A percentile compares a stretch with the other conserved stretches of the same genome.
Evolutionary conservation across 92 coral and sea anemone genomes (phyloP).

Genomic region (Epizoanthus illoricatus): DNA sequence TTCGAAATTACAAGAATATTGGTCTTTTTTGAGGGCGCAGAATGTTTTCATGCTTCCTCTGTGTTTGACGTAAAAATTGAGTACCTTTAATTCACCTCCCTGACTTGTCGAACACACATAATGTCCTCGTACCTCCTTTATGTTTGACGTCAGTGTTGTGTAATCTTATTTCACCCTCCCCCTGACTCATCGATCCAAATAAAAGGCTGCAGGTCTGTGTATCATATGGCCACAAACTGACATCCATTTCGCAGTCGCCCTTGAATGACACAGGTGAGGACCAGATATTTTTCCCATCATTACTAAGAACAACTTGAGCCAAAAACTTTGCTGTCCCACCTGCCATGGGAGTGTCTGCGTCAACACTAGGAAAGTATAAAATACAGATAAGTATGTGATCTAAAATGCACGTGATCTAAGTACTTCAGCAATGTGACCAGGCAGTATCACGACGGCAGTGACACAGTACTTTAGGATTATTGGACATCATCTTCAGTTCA

Average conservation of each 20-base stretch:
- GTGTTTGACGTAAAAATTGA: conserved; percentile 25
- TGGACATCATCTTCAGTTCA: too few relatives aligned
- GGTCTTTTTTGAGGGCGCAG: not conserved
- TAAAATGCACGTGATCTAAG: too few relatives aligned
- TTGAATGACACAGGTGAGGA: conserved; percentile 81
- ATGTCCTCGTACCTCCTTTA: not conserved
- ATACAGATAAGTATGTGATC: too few relatives aligned
- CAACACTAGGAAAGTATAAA: not conserved
- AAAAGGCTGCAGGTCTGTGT: conserved; percentile 63
- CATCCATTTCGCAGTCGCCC: conserved; percentile 75
- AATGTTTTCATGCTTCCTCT: not conserved
- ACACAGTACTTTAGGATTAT: too few relatives aligned
- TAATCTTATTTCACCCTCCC: conserved; percentile 49
- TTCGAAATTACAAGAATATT: too few relatives aligned
- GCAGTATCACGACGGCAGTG: too few relatives aligned
- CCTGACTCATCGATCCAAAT: conserved; percentile 87
- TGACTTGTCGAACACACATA: conserved; percentile 39
- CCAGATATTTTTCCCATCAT: conserved; percentile 50
- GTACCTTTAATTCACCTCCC: conserved; percentile 49
- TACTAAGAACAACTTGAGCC: conserved; percentile 21
- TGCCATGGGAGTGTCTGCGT: conserved; percentile 14
- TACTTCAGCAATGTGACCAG: too few relatives aligned
- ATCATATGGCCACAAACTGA: conserved; percentile 76
- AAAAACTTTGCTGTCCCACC: conserved; percentile 28
- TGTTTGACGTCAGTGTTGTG: conserved; percentile 26